Base-by-base conservation (phyloP, 2,797 vertebrate species). In the Chloroceryle amazona region DNA sequence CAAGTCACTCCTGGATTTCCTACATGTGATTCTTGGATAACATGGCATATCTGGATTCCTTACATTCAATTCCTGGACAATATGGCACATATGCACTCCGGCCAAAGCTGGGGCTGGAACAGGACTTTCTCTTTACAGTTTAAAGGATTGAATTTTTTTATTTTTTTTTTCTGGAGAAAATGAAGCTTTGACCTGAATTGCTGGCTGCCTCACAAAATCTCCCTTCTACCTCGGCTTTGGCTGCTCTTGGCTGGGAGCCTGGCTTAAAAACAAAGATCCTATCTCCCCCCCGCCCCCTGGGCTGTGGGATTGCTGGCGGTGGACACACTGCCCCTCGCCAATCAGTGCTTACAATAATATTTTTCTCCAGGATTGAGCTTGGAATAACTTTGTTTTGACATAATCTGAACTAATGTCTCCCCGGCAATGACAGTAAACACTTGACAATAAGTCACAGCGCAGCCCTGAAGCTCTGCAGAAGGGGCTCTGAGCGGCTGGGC, bases 341-440 rank as follows among this genome's bases (percentile, higher is more conserved):
- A 93, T 95, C 95, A 94, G 90, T 87, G 94, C 83, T 96, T 96
- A 71, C 68, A 67, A 95, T 96, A 97, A 96, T 89, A 84, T 95
- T 97, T 97, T 94, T 91, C 90, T 87, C 72, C 28, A 95, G 89
- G 92, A 88, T 81, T 82, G 94, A 93, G 96, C 89, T 88, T 95
- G 96, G 96, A 97, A 96, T 92, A 97, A 95, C 95, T 95, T 91
- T 90, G 95, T 91, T 96, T 96, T 96, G 91, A 97, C 96, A 97
- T 93, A 91, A 95, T 90, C 87, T 90, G 89, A 95, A 97, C 95
- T 93, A 96, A 96, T 89, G 94, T 97, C 89, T 94, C 96, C 89
- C 80, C 70, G 84, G 95, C 95, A 97, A 92, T 97, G 97, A 96
- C 98, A 98, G 95, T 96, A 96, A 94, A 89, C 97, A 97, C 94